Evolutionary conservation across 2,888 invertebrate genomes (phyloP), one percentile per base, ranked within the genome.

Genomic region (Rhagophthalmus giganteus): DNA sequence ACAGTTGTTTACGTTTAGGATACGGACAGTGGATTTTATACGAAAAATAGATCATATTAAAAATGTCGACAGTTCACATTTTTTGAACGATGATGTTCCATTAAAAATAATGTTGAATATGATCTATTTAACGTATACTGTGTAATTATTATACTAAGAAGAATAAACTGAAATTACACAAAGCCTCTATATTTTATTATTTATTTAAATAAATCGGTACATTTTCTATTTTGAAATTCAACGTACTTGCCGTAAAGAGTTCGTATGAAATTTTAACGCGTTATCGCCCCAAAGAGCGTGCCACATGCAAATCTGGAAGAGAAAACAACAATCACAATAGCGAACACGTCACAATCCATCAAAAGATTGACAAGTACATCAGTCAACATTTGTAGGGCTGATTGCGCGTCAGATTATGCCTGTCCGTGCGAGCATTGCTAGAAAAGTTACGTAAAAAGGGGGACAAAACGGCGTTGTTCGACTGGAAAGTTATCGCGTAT

Each of bases 321-420:
- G 47, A 67, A 64, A 67, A 69, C 64, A 67, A 68, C 67, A 69
- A 69, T 67, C 66, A 54, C 47, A 52, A 66, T 61, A 58, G 54
- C 51, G 38, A 68, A 67, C 69, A 69, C 67, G 68, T 61, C 62
- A 62, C 65, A 66, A 66, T 67, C 62, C 64, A 65, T 68, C 69
- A 68, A 64, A 54, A 69, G 66, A 64, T 67, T 71, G 72, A 73
- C 71, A 71, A 73, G 72, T 72, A 72, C 73, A 71, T 73, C 67
- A 70, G 74, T 73, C 71, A 74, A 74, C 72, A 74, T 74, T 74
- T 73, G 66, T 70, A 62, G 64, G 65, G 66, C 65, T 72, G 72
- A 72, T 72, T 72, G 71, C 67, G 64, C 55, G 56, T 44, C 55
- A 58, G 59, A 58, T 58, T 58, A 50, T 57, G 58, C 33, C 30